These are phyloP conservation scores for Corythoichthys intestinalis DNA, from an alignment of 2,113 vertebrate species.

Conservation along the genomic window DNA sequence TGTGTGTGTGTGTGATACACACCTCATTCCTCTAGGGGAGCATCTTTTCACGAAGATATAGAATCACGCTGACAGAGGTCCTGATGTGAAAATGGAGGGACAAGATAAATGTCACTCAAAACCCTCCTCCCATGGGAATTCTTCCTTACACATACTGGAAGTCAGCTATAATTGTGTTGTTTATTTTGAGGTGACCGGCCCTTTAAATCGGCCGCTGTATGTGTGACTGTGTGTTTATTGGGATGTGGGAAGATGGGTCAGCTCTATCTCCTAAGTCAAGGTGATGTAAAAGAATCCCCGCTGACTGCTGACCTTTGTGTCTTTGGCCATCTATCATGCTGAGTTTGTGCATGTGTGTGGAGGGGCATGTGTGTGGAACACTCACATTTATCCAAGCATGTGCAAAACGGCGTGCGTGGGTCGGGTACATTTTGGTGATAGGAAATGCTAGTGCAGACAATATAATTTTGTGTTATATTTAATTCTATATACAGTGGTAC, in stretches of 20 bases:
- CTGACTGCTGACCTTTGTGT: conserved; percentile 68
- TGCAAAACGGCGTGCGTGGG: not conserved
- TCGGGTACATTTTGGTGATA: conserved; percentile 42
- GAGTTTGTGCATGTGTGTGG: not conserved
- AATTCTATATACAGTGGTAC: not conserved
- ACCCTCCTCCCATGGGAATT: conserved; percentile 26
- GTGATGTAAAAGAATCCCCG: conserved; percentile 67
- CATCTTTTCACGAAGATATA: conserved; percentile 51
- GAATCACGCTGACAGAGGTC: conserved; percentile 47
- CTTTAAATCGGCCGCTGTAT: conserved; percentile 58
- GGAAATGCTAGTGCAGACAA: conserved; percentile 22
- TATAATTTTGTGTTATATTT: not conserved
- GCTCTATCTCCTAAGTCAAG: conserved; percentile 63
- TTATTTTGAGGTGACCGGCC: conserved; percentile 22
- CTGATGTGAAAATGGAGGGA: conserved; percentile 60
- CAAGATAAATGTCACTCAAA: conserved; percentile 59
- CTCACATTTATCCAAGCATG: conserved; percentile 54
- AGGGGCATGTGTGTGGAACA: conserved; percentile 24
- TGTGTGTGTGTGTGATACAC: conserved; percentile 15
- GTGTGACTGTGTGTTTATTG: conserved; percentile 22
- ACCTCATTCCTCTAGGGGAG: conserved; percentile 34
- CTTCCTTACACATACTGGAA: conserved; percentile 25
- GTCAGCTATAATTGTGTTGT: conserved; percentile 19
- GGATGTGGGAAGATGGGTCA: conserved; percentile 49
- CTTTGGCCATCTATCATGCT: conserved; percentile 61